Evolutionary conservation across 1,140 invertebrate species (phyloP).

Genomic region (Potamilus streckersoni): DNA sequence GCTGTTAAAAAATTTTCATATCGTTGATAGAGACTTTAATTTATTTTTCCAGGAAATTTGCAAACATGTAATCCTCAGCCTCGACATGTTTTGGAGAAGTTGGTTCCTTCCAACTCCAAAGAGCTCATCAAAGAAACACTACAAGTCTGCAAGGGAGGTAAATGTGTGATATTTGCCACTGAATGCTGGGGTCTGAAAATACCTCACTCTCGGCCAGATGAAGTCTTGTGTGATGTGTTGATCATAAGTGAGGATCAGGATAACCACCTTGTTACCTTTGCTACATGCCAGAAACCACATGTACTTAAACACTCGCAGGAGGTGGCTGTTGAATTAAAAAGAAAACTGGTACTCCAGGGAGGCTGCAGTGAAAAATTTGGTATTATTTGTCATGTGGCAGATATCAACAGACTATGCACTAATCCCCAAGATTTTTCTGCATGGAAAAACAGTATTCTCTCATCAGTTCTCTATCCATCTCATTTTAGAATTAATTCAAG

Average conservation of each 20-base stretch:
- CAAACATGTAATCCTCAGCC: conserved; percentile 27
- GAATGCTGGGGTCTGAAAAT: conserved; percentile 44
- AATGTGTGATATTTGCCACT: conserved; percentile 28
- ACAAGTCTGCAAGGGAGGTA: conserved; percentile 18
- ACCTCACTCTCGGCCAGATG: conserved; percentile 13
- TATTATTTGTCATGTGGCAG: conserved; percentile 42
- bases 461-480: conserved; percentile 40
- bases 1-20: no score
- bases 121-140: conserved; percentile 25
- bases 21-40: no score
- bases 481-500: conserved; percentile 34
- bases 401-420: conserved; percentile 17
- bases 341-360: conserved; percentile 43
- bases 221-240: conserved; percentile 37
- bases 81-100: conserved; percentile 28
- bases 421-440: conserved; percentile 25
- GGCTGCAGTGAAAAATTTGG: conserved; percentile 54
- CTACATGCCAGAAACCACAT: conserved; percentile 1
- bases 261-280: conserved; percentile 39
- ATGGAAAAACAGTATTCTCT: conserved; percentile 17
- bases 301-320: conserved; percentile 21
- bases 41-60: not conserved
- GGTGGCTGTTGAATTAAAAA: conserved; percentile 36
- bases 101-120: conserved; percentile 14
- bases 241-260: conserved; percentile 34